Evolutionary conservation across 2,888 invertebrate genomes (phyloP).

Genomic region (Amblyteles armatorius): DNA sequence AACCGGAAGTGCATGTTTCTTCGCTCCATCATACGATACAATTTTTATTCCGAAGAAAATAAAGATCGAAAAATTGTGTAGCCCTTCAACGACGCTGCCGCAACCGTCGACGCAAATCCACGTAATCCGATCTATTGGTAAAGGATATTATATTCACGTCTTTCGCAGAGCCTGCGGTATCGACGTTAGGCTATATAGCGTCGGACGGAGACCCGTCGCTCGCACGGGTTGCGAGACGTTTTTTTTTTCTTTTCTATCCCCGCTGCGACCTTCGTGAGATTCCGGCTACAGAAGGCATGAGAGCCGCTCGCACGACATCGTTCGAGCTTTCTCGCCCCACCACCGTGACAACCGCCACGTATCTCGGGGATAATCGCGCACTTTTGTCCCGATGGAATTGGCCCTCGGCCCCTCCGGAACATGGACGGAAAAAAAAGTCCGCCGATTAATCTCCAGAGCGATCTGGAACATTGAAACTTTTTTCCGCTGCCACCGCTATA

Average conservation of each 20-base stretch:
- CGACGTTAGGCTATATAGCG: neutral
- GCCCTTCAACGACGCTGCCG: neutral
- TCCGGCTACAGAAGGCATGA: conserved; percentile 8
- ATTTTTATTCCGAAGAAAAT: neutral
- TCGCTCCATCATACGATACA: no score
- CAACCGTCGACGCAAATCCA: neutral
- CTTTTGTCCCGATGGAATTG: conserved; percentile 46
- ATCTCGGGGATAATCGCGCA: conserved; percentile 55
- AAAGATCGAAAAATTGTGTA: neutral
- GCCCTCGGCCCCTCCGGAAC: conserved; percentile 26
- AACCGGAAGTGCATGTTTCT: neutral
- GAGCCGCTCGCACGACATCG: neutral
- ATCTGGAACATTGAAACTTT: conserved; percentile 19
- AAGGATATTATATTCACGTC: conserved; percentile 5
- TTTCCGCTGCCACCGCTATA: neutral
- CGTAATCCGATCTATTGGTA: conserved; percentile 28
- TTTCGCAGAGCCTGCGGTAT: neutral
- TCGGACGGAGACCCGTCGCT: neutral
- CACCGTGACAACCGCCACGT: conserved; percentile 50
- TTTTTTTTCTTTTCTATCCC: neutral
- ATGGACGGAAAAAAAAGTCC: neutral
- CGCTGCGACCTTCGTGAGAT: neutral
- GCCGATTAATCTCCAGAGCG: conserved; percentile 51
- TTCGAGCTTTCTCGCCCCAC: conserved; percentile 16
- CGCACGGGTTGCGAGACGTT: neutral